These are phyloP conservation scores for Tortricodes alternella DNA, from an alignment of 2,888 invertebrate species.

Conservation along the genomic window DNA sequence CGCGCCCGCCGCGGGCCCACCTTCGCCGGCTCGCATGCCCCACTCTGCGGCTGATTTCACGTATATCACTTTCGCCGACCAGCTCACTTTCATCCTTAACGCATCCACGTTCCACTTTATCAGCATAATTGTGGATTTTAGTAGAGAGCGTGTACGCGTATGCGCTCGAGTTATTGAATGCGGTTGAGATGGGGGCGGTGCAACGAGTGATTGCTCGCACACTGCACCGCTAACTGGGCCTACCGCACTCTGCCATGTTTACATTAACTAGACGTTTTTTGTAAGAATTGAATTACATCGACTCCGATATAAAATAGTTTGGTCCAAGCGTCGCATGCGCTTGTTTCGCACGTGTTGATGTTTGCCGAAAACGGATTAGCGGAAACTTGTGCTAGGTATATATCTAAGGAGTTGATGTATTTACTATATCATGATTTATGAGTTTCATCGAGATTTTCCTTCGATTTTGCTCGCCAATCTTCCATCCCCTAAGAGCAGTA, in stretches of 20 bases:
- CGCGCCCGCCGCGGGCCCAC: conserved; percentile 20
- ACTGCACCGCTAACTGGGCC: conserved; percentile 74
- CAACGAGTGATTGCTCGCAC: conserved; percentile 46
- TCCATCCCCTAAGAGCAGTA: conserved; percentile 7
- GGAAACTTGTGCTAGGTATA: conserved; percentile 26
- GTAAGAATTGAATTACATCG: not conserved
- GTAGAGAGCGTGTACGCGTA: conserved; percentile 34
- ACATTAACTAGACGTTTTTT: conserved; percentile 50
- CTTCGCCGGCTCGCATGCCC: conserved; percentile 40
- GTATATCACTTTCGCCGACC: conserved; percentile 74
- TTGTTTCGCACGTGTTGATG: conserved; percentile 23
- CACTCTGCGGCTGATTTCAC: conserved; percentile 64
- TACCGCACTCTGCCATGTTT: conserved; percentile 67
- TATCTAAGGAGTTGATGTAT: conserved; percentile 10
- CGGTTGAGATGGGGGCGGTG: conserved; percentile 38
- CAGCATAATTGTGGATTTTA: conserved; percentile 32
- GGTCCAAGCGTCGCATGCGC: not conserved
- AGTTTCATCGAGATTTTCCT: not conserved
- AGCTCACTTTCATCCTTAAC: conserved; percentile 67
- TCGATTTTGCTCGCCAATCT: not conserved
- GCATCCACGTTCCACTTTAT: conserved; percentile 55
- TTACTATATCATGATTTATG: not conserved
- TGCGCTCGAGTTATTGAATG: conserved; percentile 36
- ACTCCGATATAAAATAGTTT: conserved; percentile 7
- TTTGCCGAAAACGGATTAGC: conserved; percentile 11